These are phyloP conservation scores for Otis tarda DNA, from an alignment of 2,113 vertebrate genomes.

Conservation along the genomic window DNA sequence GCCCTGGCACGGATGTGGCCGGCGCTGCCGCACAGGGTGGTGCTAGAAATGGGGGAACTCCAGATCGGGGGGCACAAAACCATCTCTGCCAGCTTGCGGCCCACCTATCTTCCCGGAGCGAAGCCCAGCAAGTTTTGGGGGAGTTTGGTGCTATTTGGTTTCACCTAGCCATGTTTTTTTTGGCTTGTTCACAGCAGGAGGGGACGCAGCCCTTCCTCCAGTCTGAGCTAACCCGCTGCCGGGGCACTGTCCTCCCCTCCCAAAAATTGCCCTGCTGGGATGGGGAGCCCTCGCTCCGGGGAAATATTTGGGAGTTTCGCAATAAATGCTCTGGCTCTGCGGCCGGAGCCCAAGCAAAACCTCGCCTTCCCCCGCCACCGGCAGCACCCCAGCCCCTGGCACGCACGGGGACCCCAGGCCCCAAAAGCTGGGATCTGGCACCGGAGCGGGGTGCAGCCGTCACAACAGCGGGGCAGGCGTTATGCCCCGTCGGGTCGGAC, in stretches of 20 bases:
- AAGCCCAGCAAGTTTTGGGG: not conserved
- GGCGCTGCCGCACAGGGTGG: too few relatives aligned
- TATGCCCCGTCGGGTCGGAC: accelerated
- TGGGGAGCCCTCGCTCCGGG: not conserved
- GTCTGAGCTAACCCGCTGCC: accelerated
- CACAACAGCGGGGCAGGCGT: not conserved
- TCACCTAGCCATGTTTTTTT: not conserved
- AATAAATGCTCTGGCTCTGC: not conserved
- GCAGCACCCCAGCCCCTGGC: accelerated
- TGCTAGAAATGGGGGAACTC: too few relatives aligned
- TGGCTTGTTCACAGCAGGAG: not conserved
- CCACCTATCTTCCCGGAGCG: not conserved
- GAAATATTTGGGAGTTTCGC: not conserved
- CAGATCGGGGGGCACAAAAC: not conserved
- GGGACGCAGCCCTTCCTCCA: not conserved
- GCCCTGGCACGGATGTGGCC: not conserved
- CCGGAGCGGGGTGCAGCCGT: too few relatives aligned
- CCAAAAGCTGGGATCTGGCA: accelerated
- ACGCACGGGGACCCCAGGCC: not conserved
- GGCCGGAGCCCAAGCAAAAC: not conserved
- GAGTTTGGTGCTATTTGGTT: not conserved
- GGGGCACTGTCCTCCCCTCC: accelerated
- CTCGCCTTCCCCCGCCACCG: accelerated
- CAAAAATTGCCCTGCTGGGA: not conserved
- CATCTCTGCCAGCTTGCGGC: not conserved